A percentile compares a stretch with the other conserved stretches of the same genome.
phyloP scores from a whole-genome alignment of 92 coral and sea anemone genomes.

The Pocillopora meandrina region DNA sequence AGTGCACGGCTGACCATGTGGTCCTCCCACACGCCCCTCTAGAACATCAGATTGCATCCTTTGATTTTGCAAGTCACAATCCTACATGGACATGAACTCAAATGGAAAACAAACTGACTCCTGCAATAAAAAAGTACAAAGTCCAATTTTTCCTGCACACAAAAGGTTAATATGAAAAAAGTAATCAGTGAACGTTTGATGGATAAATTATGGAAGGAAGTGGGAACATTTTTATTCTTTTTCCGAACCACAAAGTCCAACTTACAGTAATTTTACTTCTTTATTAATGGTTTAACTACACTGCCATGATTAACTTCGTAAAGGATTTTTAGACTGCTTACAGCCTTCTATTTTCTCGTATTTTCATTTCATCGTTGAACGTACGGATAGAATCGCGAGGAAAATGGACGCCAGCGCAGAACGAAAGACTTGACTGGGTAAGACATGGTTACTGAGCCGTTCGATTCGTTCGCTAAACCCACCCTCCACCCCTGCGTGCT shows the following conservation, averaged over 20 bases:
- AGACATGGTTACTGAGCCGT: too few relatives aligned
- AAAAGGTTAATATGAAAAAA: background rate
- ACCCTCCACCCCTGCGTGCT: background rate
- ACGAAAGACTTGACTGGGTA: background rate
- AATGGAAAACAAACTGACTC: background rate
- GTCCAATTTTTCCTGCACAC: background rate
- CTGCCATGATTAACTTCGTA: background rate
- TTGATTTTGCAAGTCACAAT: background rate
- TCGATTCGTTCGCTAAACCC: background rate
- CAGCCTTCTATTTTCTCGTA: background rate
- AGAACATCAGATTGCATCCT: background rate
- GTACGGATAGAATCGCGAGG: background rate
- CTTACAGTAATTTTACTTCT: background rate
- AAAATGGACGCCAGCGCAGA: background rate
- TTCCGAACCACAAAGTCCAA: background rate
- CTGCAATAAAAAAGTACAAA: background rate
- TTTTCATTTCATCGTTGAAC: background rate
- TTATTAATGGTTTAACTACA: background rate
- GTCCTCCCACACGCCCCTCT: slow-evolving; percentile 6
- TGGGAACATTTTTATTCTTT: background rate
- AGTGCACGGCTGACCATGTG: background rate
- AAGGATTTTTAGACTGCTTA: background rate
- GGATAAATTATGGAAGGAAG: background rate
- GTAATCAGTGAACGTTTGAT: too few relatives aligned
- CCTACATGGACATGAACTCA: background rate